Conservation (phyloP, 2,113 vertebrate genomes). For the Jaculus jaculus region DNA sequence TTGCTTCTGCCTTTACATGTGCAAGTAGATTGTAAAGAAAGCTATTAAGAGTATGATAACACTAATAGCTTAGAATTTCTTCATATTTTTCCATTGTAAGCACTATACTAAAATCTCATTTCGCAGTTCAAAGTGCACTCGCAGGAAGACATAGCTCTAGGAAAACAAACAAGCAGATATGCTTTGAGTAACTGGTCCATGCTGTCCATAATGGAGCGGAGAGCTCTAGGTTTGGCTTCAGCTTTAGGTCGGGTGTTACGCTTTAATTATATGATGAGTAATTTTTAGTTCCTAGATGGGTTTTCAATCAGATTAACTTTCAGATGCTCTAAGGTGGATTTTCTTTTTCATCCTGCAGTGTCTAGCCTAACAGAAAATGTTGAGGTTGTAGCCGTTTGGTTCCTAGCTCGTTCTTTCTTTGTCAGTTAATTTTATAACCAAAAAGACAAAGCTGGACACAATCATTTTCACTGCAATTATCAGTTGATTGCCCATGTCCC, state of each 20-base stretch:
- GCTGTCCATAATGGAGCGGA: not conserved
- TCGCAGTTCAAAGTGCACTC: conserved; percentile 34
- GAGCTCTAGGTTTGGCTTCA: not conserved
- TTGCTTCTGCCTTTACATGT: conserved; percentile 68
- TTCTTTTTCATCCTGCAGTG: conserved; percentile 22
- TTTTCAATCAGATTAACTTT: conserved; percentile 27
- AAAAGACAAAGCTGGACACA: not conserved
- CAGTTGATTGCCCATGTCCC: not conserved
- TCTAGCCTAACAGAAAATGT: not conserved
- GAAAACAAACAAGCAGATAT: not conserved
- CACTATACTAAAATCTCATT: conserved; percentile 48
- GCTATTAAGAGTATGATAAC: conserved; percentile 58
- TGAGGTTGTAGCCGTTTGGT: not conserved
- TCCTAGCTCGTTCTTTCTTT: conserved; percentile 4
- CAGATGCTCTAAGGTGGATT: not conserved
- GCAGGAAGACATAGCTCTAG: conserved; percentile 21
- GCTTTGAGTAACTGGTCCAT: not conserved
- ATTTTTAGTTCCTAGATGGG: conserved; percentile 7
- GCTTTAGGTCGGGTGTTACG: not conserved
- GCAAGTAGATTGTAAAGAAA: conserved; percentile 44
- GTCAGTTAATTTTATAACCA: conserved; percentile 17
- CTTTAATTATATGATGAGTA: not conserved
- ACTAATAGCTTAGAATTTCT: conserved; percentile 60
- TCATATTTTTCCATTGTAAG: conserved; percentile 25
- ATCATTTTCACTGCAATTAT: not conserved